Evolutionary conservation across 2,888 invertebrate species (phyloP).

Genomic region (Selenia dentaria): DNA sequence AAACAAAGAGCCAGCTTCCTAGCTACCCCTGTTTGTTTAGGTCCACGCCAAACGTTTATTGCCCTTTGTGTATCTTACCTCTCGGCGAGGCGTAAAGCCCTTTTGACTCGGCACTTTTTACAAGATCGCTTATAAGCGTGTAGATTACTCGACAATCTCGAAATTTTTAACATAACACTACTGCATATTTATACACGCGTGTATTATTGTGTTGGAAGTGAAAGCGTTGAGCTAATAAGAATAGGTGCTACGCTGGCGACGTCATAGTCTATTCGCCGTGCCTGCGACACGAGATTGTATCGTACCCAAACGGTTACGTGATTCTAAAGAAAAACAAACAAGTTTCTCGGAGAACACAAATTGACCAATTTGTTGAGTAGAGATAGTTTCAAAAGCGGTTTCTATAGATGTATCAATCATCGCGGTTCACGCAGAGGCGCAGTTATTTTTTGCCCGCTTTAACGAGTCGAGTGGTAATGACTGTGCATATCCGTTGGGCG

Average conservation of each 20-base stretch:
- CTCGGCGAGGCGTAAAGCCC: slow-evolving; percentile 79
- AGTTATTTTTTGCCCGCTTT: slow-evolving; percentile 60
- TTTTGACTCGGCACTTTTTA: slow-evolving; percentile 83
- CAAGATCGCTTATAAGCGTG: slow-evolving; percentile 74
- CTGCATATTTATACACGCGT: slow-evolving; percentile 38
- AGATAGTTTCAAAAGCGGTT: slow-evolving; percentile 64
- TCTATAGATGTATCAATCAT: slow-evolving; percentile 72
- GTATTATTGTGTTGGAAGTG: slow-evolving; percentile 38
- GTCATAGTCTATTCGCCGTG: slow-evolving; percentile 42
- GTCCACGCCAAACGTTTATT: slow-evolving; percentile 80
- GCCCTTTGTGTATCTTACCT: slow-evolving; percentile 80
- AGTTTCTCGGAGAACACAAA: slow-evolving; percentile 61
- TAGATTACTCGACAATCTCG: slow-evolving; percentile 55
- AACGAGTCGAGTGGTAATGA: slow-evolving; percentile 66
- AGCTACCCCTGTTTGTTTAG: slow-evolving; percentile 84
- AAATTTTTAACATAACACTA: slow-evolving; percentile 32
- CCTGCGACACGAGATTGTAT: slow-evolving; percentile 17
- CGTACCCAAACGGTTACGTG: background rate
- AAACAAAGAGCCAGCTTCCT: slow-evolving; percentile 82
- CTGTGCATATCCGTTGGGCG: slow-evolving; percentile 53
- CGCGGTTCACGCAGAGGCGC: slow-evolving; percentile 44
- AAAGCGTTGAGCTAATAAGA: slow-evolving; percentile 46
- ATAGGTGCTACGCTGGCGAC: slow-evolving; percentile 29
- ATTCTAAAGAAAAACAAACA: slow-evolving; percentile 54
- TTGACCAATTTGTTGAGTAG: slow-evolving; percentile 70